Evolutionary conservation across 2,888 invertebrate species (phyloP).

Genomic region (Dyspetes luteomarginatus): DNA sequence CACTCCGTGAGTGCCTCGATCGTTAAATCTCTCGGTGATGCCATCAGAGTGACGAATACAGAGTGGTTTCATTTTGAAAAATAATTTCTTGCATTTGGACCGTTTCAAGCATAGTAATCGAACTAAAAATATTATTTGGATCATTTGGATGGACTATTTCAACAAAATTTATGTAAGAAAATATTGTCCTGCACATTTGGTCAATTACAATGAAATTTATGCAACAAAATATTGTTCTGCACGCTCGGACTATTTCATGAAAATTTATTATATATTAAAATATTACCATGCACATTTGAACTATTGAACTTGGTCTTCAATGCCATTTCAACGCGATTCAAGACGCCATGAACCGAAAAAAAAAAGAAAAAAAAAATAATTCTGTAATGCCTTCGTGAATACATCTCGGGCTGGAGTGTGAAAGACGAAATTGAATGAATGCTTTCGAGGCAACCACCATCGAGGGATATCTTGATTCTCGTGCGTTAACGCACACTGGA

Average conservation of each 20-base stretch:
- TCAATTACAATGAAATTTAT: too few relatives aligned
- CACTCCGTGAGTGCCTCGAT: not conserved
- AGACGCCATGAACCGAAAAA: not conserved
- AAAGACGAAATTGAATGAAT: slow-evolving; percentile 52
- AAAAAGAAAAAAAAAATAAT: too few relatives aligned
- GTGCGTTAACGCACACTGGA: slow-evolving; percentile 30
- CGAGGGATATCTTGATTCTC: slow-evolving; percentile 47
- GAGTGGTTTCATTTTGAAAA: not conserved
- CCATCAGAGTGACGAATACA: not conserved
- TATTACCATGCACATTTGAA: too few relatives aligned
- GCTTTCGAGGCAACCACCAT: not conserved
- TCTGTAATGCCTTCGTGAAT: not conserved
- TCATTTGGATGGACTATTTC: too few relatives aligned
- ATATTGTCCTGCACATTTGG: too few relatives aligned
- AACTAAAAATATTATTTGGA: not conserved
- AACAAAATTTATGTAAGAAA: too few relatives aligned
- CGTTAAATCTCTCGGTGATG: not conserved
- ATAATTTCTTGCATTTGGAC: not conserved
- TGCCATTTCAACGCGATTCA: not conserved
- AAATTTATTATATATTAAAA: too few relatives aligned
- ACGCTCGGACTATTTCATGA: too few relatives aligned
- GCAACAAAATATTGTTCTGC: too few relatives aligned
- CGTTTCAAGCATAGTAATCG: not conserved
- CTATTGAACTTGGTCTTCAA: too few relatives aligned
- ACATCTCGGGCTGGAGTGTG: slow-evolving; percentile 1